Evolutionary conservation across 1,140 invertebrate species (phyloP), one percentile per base, ranked within the genome.

Genomic region (Ceratoteleas bidentatus): DNA sequence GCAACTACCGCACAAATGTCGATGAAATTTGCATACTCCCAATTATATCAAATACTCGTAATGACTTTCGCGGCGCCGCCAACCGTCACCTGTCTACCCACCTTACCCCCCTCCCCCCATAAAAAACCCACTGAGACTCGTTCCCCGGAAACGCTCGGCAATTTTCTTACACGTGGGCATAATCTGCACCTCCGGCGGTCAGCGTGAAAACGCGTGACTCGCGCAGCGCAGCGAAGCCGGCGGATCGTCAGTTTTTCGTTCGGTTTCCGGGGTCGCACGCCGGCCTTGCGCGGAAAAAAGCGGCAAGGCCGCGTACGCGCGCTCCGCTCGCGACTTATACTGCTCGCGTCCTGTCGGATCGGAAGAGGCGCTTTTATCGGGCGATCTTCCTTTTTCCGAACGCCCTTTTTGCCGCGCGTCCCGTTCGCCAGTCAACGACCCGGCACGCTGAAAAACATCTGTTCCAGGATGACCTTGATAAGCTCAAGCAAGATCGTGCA

Each of bases 201-300:
- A 49, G 24, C 24, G 24, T 24, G 24, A 24, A 24, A 24, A 24
- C 24, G 24, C 24, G 24, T 24, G 24, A 24, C 24, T 49, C 14
- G 49, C 58, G n/a, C n/a, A n/a, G n/a, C n/a, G n/a, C n/a, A n/a
- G n/a, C n/a, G n/a, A n/a, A n/a, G n/a, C n/a, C n/a, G n/a, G n/a
- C n/a, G n/a, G 43, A 60, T 60, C 16, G 57, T 45, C 24, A 72
- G 34, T 45, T 72, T 73, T 74, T 65, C 61, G 52, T 43, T 8
- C 53, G 47, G 75, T 78, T 78, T 78, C 75, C 75, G 75, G 75
- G 65, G 65, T 81, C 50, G 50, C 49, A 15, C 54, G 49, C 85
- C 82, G 86, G 87, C 85, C 87, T 88, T 88, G 86, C 84, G 85
- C 85, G 87, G 86, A 87, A 88, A 88, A 75, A 88, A 87, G 82